phyloP scores from a whole-genome alignment of 1,140 invertebrate species.

The Asbolus verrucosus region DNA sequence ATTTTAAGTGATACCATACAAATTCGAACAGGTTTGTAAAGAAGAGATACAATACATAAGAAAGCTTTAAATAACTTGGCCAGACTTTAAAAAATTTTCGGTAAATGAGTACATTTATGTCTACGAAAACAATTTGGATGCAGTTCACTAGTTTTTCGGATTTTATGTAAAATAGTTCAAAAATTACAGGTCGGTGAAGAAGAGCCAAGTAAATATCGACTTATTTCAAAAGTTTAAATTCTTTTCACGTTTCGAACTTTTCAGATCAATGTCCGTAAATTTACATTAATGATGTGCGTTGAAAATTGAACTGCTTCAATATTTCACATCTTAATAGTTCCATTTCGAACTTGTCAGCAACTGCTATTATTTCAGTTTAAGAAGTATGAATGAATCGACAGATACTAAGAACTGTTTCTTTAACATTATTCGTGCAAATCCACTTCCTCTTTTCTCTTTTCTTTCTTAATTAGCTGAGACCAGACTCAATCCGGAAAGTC shows the following conservation, averaged over 20 bases:
- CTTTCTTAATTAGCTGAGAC: slow-evolving; percentile 12
- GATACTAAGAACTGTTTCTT: slow-evolving; percentile 45
- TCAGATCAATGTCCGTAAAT: slow-evolving; percentile 53
- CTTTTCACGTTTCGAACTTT: slow-evolving; percentile 50
- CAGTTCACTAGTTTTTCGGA: background rate
- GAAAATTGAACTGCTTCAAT: slow-evolving; percentile 54
- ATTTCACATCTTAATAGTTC: slow-evolving; percentile 51
- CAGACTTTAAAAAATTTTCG: slow-evolving; percentile 35
- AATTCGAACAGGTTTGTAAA: slow-evolving; percentile 28
- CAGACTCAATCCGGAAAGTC: background rate
- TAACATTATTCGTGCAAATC: slow-evolving; percentile 43
- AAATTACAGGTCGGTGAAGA: slow-evolving; percentile 21
- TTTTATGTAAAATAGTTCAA: slow-evolving; percentile 20
- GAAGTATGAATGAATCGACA: slow-evolving; percentile 48
- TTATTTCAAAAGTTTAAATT: slow-evolving; percentile 50
- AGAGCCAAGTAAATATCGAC: slow-evolving; percentile 27
- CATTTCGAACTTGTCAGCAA: slow-evolving; percentile 53
- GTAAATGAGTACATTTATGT: slow-evolving; percentile 4
- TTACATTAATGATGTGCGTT: slow-evolving; percentile 54
- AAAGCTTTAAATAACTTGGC: slow-evolving; percentile 33
- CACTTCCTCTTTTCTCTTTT: slow-evolving; percentile 22
- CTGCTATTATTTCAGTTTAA: slow-evolving; percentile 52
- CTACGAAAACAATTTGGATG: slow-evolving; percentile 10
- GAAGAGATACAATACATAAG: slow-evolving; percentile 11
- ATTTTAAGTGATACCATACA: slow-evolving; percentile 28